Evolutionary conservation across 2,888 invertebrate species (phyloP).

Genomic region (Pachycephus smyrnensis): DNA sequence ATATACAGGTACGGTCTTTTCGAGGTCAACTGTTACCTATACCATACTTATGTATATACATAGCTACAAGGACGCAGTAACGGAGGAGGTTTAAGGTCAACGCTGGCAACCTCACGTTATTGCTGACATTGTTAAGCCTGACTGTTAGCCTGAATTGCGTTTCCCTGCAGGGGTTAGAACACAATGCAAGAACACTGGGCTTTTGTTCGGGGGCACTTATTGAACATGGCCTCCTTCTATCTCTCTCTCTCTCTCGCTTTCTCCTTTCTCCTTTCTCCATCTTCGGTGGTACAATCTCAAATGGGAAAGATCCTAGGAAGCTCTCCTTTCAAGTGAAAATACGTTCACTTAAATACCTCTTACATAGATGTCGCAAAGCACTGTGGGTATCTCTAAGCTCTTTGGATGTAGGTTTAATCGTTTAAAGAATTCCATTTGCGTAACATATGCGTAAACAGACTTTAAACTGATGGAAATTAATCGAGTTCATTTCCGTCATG

Average conservation of each 20-base stretch:
- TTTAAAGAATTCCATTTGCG: not conserved
- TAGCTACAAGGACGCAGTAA: not conserved
- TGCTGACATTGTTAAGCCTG: constrained; percentile 2
- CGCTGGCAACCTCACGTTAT: not conserved
- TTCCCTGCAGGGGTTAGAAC: not conserved
- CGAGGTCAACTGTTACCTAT: not conserved
- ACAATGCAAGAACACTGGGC: constrained; percentile 6
- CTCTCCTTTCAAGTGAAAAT: not conserved
- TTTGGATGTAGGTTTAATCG: not conserved
- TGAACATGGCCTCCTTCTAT: not conserved
- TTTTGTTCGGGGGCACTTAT: constrained; percentile 1
- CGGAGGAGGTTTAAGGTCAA: not conserved
- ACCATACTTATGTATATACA: not conserved
- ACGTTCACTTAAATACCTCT: not conserved
- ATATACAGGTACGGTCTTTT: not conserved
- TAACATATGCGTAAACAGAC: not conserved
- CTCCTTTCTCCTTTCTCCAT: not conserved
- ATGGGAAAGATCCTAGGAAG: not conserved
- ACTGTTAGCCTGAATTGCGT: constrained; percentile 1
- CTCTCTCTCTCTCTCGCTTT: not conserved
- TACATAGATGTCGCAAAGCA: not conserved
- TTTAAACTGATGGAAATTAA: not conserved
- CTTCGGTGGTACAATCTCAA: not conserved
- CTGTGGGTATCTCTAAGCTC: not conserved
- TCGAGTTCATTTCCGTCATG: not conserved